phyloP scores from a whole-genome alignment of 2,797 vertebrate genomes.

The Vultur gryphus region DNA sequence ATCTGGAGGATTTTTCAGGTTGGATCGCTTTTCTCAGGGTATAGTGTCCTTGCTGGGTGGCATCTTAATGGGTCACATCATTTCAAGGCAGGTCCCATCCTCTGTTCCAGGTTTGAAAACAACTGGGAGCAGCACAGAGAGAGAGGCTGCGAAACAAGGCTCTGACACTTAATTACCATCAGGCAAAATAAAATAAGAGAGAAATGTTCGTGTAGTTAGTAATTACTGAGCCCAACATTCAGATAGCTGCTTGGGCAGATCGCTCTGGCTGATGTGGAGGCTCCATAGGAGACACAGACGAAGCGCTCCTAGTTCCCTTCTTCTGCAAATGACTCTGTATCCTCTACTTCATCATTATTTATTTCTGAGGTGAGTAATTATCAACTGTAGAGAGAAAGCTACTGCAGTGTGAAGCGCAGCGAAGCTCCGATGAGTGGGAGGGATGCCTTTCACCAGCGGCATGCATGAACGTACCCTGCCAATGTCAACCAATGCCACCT shows the following conservation, averaged over 20 bases:
- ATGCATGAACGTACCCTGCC: background rate
- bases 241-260: background rate
- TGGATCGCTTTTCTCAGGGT: background rate
- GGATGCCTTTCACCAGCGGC: background rate
- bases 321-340: background rate
- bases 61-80: rapidly evolving
- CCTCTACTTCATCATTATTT: background rate
- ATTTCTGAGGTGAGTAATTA: constrained; percentile 16
- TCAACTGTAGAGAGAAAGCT: background rate
- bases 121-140: background rate
- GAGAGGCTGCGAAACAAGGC: background rate
- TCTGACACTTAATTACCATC: background rate
- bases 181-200: constrained; percentile 17
- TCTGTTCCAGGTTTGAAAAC: background rate
- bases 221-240: background rate
- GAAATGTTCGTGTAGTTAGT: background rate
- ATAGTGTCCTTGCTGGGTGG: background rate
- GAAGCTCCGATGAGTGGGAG: background rate
- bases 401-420: background rate
- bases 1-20: background rate
- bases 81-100: background rate
- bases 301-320: background rate
- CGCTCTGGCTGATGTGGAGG: rapidly evolving
- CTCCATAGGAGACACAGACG: background rate
- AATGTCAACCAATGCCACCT: constrained; percentile 3